Conservation (phyloP, 2,888 invertebrate genomes). For the Alcis repandata region DNA sequence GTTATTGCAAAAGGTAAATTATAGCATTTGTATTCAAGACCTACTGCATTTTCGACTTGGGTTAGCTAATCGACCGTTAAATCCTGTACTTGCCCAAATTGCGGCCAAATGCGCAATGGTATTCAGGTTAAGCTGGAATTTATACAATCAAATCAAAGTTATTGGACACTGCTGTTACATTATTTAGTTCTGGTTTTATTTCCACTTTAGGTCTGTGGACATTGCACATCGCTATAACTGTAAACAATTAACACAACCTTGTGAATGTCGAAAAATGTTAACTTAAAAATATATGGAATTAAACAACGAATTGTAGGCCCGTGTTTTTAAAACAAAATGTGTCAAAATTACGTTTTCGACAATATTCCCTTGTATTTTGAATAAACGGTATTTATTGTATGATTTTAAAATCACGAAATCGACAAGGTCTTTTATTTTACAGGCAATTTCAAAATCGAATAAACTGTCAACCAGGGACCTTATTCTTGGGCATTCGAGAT, state of each 20-base stretch:
- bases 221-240: not conserved
- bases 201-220: not conserved
- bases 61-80: conserved; percentile 33
- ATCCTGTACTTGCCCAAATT: conserved; percentile 27
- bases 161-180: conserved; percentile 5
- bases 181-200: conserved; percentile 5
- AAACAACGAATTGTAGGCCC: too few species aligned
- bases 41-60: conserved; percentile 26
- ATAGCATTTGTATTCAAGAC: conserved; percentile 33
- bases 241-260: not conserved
- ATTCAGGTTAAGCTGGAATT: conserved; percentile 35
- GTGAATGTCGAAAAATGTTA: too few species aligned
- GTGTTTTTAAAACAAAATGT: too few species aligned
- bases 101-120: conserved; percentile 22
- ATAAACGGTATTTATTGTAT: too few species aligned
- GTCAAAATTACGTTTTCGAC: too few species aligned
- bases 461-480: too few species aligned
- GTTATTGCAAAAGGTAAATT: conserved; percentile 17
- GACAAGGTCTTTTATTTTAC: too few species aligned
- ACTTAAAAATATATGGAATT: too few species aligned
- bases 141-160: conserved; percentile 16
- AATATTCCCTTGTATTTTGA: too few species aligned
- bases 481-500: too few species aligned
- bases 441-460: too few species aligned
- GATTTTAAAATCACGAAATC: too few species aligned